Base-by-base conservation (phyloP, 1,140 invertebrate genomes). In the Drosophila guanche region DNA sequence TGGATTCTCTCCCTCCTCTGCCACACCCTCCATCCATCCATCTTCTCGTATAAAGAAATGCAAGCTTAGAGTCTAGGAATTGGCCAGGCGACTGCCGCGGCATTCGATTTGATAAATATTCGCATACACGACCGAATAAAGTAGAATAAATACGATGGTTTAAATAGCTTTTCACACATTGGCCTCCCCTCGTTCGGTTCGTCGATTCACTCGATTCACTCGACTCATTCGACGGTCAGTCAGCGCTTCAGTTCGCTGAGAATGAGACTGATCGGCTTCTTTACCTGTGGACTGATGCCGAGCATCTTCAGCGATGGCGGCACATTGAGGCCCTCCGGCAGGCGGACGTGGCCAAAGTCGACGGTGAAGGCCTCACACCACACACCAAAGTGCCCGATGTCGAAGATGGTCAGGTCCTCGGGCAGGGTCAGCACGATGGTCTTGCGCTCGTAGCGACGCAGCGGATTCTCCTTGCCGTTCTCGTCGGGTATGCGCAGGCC, bases 291-390 rank as follows among this genome's bases (percentile, higher is more conserved):
- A 67, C 96, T 96, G 68, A 98, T 95, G 47, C 97, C 97, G 5
- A 98, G 94, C 97, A 98, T 98, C 92, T 96, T 96, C 20, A 98
- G 94, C 4, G 96, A 97, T 22, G 97, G 97, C 50, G 97, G 97
- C 2, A 98, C 95, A 91, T 97, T 97, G 37, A 96, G 91, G 29
- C 94, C 92, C 50, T 90, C 90, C 0, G 97, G 96, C 58, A 98
- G 94, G 59, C 94, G 89, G 7, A 98, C 94, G 91, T 97, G 96
- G 1, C 97, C 97, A 89, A 98, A 98, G 92, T 98, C 96, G 2
- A 97, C 96, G 25, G 95, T 95, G 92, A 97, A 98, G 8, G 96
- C 96, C 91, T 96, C 95, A 81, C 96, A 97, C 96, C 95, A 98
- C 69, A 97, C 95, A 67, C 96, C 96, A 93, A 95, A 97, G 93